Evolutionary conservation across 2,113 vertebrate species (phyloP).

Genomic region (Neolamprologus ventralis): DNA sequence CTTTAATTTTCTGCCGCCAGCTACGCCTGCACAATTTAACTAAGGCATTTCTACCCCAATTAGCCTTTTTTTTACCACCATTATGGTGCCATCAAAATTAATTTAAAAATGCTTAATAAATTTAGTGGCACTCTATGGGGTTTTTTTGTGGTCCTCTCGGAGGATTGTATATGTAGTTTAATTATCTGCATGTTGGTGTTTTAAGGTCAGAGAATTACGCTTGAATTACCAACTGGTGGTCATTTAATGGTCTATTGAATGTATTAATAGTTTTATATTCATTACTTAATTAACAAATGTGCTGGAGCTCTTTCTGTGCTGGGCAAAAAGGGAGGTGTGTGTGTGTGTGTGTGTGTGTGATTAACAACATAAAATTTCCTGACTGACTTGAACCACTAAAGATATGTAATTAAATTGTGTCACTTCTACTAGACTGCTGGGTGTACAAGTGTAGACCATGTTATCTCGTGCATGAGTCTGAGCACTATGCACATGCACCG

Average conservation of each 20-base stretch:
- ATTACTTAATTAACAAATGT: background rate
- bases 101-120: background rate
- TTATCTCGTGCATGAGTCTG: background rate
- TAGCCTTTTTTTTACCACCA: background rate
- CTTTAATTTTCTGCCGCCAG: background rate
- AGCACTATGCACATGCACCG: background rate
- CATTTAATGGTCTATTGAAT: background rate
- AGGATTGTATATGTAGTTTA: background rate
- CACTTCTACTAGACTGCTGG: background rate
- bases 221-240: background rate
- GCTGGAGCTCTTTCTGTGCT: background rate
- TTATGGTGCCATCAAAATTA: background rate
- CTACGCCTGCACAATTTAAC: background rate
- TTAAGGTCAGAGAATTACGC: background rate
- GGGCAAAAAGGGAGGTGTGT: background rate
- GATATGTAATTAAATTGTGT: background rate
- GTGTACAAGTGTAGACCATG: background rate
- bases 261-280: background rate
- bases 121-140: background rate
- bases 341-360: background rate
- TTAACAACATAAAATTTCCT: background rate
- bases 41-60: background rate
- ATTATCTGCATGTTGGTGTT: background rate
- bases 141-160: background rate
- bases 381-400: background rate